Evolutionary conservation across 2,888 invertebrate genomes (phyloP).

Genomic region (Rhimphoctona megacephalus): DNA sequence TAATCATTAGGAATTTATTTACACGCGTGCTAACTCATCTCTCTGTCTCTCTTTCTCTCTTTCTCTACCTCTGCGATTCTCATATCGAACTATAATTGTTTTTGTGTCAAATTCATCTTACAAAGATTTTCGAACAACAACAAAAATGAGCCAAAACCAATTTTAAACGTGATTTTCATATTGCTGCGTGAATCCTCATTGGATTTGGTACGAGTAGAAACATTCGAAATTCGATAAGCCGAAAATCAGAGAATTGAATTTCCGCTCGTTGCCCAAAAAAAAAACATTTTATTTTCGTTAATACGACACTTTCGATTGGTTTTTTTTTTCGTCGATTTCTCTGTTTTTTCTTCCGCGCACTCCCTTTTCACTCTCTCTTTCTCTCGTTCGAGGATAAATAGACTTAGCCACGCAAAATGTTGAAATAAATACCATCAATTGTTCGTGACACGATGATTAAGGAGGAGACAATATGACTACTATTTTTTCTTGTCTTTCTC

Average conservation of each 20-base stretch:
- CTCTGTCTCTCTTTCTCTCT: constrained; percentile 55
- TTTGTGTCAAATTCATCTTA: constrained; percentile 1
- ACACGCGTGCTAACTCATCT: constrained; percentile 81
- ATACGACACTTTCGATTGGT: background rate
- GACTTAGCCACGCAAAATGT: constrained; percentile 76
- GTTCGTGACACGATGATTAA: constrained; percentile 78
- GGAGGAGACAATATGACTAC: constrained; percentile 78
- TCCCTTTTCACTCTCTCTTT: background rate
- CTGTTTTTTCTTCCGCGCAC: background rate
- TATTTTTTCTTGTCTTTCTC: constrained; percentile 54
- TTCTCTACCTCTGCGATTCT: constrained; percentile 45
- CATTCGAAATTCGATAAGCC: background rate
- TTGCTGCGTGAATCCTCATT: background rate
- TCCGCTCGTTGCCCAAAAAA: background rate
- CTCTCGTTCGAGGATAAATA: constrained; percentile 37
- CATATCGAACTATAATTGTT: constrained; percentile 48
- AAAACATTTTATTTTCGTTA: constrained; percentile 12
- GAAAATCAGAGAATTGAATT: background rate
- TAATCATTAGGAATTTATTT: constrained; percentile 84
- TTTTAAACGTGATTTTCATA: background rate
- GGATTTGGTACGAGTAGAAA: background rate
- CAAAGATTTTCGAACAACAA: constrained; percentile 15
- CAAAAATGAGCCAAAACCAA: constrained; percentile 23
- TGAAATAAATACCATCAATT: constrained; percentile 79
- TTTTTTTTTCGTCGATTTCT: constrained; percentile 17